Evolutionary conservation across 2,113 vertebrate species (phyloP).

Genomic region (Ursus arctos): DNA sequence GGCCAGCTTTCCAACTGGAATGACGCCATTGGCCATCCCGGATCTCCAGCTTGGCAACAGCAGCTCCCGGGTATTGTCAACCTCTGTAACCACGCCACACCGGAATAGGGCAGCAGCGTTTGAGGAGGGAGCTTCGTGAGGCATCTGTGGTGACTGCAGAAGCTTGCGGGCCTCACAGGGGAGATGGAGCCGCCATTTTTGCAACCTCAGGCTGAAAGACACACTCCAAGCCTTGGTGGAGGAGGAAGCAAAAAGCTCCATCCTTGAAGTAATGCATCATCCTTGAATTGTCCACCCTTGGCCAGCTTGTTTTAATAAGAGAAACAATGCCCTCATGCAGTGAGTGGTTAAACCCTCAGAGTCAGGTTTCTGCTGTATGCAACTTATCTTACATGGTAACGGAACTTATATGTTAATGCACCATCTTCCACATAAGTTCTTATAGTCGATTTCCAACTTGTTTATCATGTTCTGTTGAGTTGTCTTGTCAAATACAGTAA

Average conservation of each 20-base stretch:
- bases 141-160: accelerated
- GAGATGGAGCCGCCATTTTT: background rate
- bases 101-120: too few relatives aligned
- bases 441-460: background rate
- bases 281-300: background rate
- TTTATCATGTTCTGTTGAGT: background rate
- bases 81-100: background rate
- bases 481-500: background rate
- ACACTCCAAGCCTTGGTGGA: background rate
- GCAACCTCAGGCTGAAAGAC: background rate
- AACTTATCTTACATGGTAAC: background rate
- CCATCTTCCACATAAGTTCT: background rate
- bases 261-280: background rate
- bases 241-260: background rate
- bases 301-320: background rate
- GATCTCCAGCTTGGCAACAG: background rate
- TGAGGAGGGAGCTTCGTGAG: background rate
- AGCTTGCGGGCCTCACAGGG: accelerated
- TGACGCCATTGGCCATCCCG: background rate
- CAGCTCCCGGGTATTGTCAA: background rate
- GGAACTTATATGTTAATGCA: background rate
- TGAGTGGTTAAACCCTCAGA: background rate
- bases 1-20: background rate
- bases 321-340: background rate
- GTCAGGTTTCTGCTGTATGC: background rate